Percentiles rank a stretch among this genome's conserved stretches.
phyloP scores from a whole-genome alignment of 2,888 invertebrate species.

The Tupiocoris notatus region DNA sequence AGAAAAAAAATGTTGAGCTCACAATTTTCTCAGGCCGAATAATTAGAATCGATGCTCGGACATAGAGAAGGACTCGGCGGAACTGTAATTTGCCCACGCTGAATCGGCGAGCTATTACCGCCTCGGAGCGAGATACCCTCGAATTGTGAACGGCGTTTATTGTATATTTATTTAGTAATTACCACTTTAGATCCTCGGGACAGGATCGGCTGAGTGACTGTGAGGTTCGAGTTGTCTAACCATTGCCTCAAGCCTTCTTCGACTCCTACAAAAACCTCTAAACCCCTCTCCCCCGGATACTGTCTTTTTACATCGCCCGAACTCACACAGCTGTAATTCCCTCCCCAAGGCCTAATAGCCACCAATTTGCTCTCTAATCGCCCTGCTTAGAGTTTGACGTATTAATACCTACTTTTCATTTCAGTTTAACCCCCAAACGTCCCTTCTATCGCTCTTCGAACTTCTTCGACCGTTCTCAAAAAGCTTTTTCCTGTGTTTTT shows the following conservation, averaged over 20 bases:
- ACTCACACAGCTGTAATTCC: slow-evolving; percentile 36
- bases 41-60: neutral
- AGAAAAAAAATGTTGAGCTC: too few species aligned
- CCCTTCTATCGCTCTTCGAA: neutral
- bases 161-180: slow-evolving; percentile 36
- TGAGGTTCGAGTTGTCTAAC: neutral
- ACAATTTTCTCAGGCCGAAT: neutral
- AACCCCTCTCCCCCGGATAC: slow-evolving; percentile 1
- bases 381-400: slow-evolving; percentile 39
- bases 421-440: slow-evolving; percentile 21
- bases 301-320: slow-evolving; percentile 13
- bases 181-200: slow-evolving; percentile 7
- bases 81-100: slow-evolving; percentile 10
- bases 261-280: neutral
- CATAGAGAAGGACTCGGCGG: neutral
- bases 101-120: slow-evolving; percentile 17
- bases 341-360: slow-evolving; percentile 30
- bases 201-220: slow-evolving; percentile 8
- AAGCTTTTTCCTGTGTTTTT: neutral
- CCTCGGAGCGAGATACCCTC: slow-evolving; percentile 15
- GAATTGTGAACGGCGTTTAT: slow-evolving; percentile 18
- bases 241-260: neutral
- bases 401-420: slow-evolving; percentile 42
- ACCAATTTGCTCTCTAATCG: slow-evolving; percentile 37
- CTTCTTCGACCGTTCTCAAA: neutral